Base-by-base conservation (phyloP, 2,888 invertebrate species). In the Hedya salicella region DNA sequence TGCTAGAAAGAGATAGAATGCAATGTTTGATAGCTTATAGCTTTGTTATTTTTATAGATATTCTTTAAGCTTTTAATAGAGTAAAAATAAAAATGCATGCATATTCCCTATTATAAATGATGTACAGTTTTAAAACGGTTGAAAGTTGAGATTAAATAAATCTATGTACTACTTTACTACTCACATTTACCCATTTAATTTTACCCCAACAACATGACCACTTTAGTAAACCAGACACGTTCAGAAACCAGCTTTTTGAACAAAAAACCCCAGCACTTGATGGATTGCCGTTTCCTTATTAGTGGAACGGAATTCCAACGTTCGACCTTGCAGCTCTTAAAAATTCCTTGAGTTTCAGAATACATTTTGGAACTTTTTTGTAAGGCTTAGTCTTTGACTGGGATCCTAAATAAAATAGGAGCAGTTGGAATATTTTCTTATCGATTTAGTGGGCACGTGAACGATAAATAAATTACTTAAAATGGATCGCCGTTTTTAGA, bases 281-380 rank as follows among this genome's bases (percentile, higher is more conserved):
- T 80, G 79, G 80, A 80, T 83, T 76, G 77, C 78, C 69, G 66
- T 66, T 74, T 73, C 72, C 79, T 77, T 78, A 80, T 79, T 79
- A 79, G 76, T 70, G 74, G 11, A 36, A 9, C 19, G 30, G 61
- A 30, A 56, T 56, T 32, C 16, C 17, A 40, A 19, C 36, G 14
- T 25, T 39, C 54, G 48, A 56, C 56, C 48, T 56, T 49, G 56
- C 16, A 54, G 19, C 46, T 56, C 46, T 49, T 40, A 9, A 13
- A 63, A 63, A 49, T 56, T 42, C 30, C 9, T 30, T 30, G 3
- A n/a, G 25, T 49, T 48, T 40, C 8, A 25, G 14, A n/a, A 25
- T 40, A 9, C 19, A n/a, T 30, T 14, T 25, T 13, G 46, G 11
- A 13, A 19, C 19, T 21, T 46, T 44, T 46, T 46, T 44, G 8